Evolutionary conservation across 23 tunicate species (phyloP).

Genomic region (Oikopleura dioica): DNA sequence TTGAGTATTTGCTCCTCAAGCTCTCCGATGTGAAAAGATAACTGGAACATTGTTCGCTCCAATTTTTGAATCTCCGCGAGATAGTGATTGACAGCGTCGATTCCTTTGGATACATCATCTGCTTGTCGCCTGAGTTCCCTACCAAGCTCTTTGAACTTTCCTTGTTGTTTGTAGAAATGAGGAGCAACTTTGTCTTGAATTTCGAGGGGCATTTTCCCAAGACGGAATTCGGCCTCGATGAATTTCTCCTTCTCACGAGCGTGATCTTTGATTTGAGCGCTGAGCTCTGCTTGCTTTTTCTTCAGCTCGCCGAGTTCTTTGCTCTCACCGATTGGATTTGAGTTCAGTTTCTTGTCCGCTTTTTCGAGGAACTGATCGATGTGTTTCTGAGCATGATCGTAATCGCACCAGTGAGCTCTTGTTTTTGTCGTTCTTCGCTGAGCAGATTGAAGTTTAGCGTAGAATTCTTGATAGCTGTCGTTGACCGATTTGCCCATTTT

Average conservation of each 20-base stretch:
- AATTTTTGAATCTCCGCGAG: neutral
- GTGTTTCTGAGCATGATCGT: neutral
- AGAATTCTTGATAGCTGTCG: neutral
- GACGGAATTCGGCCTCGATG: neutral
- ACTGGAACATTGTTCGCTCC: neutral
- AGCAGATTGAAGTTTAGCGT: neutral
- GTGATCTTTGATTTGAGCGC: neutral
- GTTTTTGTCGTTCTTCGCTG: neutral
- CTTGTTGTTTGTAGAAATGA: neutral
- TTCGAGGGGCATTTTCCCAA: neutral
- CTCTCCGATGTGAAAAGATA: neutral
- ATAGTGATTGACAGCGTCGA: neutral
- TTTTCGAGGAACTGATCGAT: neutral
- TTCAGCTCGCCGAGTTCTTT: neutral
- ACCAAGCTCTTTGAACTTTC: neutral
- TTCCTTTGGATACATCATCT: neutral
- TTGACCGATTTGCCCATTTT: neutral
- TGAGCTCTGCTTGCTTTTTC: neutral
- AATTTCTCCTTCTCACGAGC: neutral
- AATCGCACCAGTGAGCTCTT: neutral
- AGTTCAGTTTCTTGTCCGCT: neutral
- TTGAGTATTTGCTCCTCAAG: neutral
- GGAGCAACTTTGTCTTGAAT: neutral
- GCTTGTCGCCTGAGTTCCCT: neutral
- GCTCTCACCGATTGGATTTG: neutral